Base-by-base conservation (phyloP, 2,797 vertebrate species). In the Bovichtus variegatus region DNA sequence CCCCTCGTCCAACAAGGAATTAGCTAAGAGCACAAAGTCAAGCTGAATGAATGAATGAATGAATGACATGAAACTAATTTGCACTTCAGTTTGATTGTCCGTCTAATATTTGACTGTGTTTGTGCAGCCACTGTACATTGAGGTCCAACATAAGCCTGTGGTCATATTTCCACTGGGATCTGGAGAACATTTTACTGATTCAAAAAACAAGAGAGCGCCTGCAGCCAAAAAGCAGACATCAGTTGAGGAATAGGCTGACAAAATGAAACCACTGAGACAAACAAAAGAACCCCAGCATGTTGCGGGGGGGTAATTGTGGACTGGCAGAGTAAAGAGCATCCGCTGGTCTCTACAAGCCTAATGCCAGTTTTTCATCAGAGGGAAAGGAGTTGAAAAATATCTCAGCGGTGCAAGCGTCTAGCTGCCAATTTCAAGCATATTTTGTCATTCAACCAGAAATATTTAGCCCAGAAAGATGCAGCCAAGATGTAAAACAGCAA, bases 231-330 rank as follows among this genome's bases (percentile, higher is more conserved):
- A 60, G 50, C 54, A 51, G 41, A 60, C 61, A 12, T 51, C 18
- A 16, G 50, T 36, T 18, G 2, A 55, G 61, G 3, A 76, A 71
- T 15, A 40, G 49, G 36, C 41, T 19, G 58, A 38, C 60, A 50
- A 68, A 67, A 66, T 63, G 12, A 44, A 67, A 44, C 61, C 61
- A 46, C 62, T 29, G 44, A 68, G 64, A 67, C 29, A 36, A 78
- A 78, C 68, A 83, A 84, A 83, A 57, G 40, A 2, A 63, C 5
- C 59, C 57, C 70, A 21, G 74, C 75, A 40, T 62, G 68, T 23
- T 60, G 50, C 61, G 69, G 6, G 38, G 21, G 21, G 54, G 19
- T 0, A 4, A 58, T 67, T 44, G 44, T 21, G 38, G 55, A 65
- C 40, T 34, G 74, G 49, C 72, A 47, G 16, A 51, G n/a, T 4